Conservation (phyloP, 2,888 invertebrate genomes). For the Parnassius smintheus region DNA sequence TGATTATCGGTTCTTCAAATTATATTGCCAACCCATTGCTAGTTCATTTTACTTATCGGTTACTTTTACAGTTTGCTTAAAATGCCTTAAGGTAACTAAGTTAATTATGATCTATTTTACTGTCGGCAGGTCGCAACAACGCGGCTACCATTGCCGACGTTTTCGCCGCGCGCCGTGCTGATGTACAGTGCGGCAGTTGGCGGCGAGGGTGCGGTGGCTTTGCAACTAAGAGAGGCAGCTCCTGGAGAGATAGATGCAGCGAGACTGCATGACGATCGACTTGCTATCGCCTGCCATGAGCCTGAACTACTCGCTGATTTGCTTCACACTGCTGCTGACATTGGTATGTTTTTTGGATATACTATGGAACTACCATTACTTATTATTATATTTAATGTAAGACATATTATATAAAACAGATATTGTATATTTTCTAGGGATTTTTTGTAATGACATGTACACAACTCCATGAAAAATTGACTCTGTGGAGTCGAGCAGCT, state of each 20-base stretch:
- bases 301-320: slow-evolving; percentile 87
- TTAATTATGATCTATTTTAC: neutral
- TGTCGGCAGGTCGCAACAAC: slow-evolving; percentile 39
- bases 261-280: slow-evolving; percentile 82
- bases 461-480: too few species aligned
- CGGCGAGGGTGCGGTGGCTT: slow-evolving; percentile 81
- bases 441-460: too few species aligned
- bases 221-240: slow-evolving; percentile 83
- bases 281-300: slow-evolving; percentile 88
- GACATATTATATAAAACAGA: too few species aligned
- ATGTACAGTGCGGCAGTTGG: slow-evolving; percentile 86
- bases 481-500: too few species aligned
- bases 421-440: too few species aligned
- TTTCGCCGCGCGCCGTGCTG: slow-evolving; percentile 83
- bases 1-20: neutral
- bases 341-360: neutral
- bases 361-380: too few species aligned
- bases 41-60: too few species aligned
- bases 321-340: slow-evolving; percentile 76
- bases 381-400: too few species aligned
- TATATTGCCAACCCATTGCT: too few species aligned
- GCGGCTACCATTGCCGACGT: slow-evolving; percentile 60
- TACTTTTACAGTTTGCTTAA: too few species aligned
- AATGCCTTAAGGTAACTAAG: neutral
- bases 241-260: slow-evolving; percentile 69